Conservation (phyloP, 2,888 invertebrate species). For the Drosophila picticornis region DNA sequence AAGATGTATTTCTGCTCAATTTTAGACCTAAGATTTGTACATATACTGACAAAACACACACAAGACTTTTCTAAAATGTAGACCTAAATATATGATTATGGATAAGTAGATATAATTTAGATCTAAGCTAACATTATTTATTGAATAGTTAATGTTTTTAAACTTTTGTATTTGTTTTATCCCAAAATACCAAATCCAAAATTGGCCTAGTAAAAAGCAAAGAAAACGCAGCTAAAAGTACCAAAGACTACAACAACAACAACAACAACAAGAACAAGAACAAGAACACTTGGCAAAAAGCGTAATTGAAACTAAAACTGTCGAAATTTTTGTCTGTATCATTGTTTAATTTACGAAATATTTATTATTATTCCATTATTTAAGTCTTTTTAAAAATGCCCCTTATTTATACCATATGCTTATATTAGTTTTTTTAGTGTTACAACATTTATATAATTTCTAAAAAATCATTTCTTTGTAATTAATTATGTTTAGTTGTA, state of each 20-base stretch:
- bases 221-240: conserved; percentile 79
- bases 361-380: conserved; percentile 40
- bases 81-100: conserved; percentile 12
- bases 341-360: conserved; percentile 38
- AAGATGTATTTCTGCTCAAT: conserved; percentile 55
- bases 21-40: conserved; percentile 53
- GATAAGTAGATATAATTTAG: conserved; percentile 23
- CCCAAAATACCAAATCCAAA: conserved; percentile 57
- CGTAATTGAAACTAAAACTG: conserved; percentile 43
- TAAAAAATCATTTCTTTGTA: conserved; percentile 49
- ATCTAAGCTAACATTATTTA: conserved; percentile 52
- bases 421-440: conserved; percentile 38
- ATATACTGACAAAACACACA: conserved; percentile 55
- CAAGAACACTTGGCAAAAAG: conserved; percentile 50
- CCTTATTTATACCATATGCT: conserved; percentile 20
- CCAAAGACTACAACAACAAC: conserved; percentile 74
- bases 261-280: conserved; percentile 39
- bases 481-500: conserved; percentile 40
- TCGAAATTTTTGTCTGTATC: conserved; percentile 52
- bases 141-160: conserved; percentile 35
- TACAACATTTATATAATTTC: conserved; percentile 42
- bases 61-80: conserved; percentile 52
- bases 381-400: conserved; percentile 27
- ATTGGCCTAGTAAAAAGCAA: conserved; percentile 64
- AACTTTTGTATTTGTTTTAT: conserved; percentile 53